Percentiles rank a stretch among this genome's conserved stretches.
Evolutionary conservation across 2,113 vertebrate genomes (phyloP).

Genomic region (Anolis sagrei): DNA sequence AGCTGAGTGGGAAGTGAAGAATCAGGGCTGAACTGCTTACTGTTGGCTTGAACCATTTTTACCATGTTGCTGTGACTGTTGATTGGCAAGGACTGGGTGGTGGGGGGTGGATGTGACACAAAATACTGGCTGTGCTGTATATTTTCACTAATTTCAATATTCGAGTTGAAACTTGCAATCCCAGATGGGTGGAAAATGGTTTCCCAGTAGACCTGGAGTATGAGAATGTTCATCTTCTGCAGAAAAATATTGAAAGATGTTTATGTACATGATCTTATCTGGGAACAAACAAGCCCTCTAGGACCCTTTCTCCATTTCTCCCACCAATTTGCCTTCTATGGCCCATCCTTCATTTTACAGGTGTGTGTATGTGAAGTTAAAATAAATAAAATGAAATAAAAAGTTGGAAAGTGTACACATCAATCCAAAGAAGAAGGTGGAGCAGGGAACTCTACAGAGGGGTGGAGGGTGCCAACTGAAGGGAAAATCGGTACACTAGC

Average conservation of each 20-base stretch:
- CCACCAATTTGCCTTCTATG: background rate
- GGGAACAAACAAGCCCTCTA: background rate
- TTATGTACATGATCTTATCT: background rate
- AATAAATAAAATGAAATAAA: background rate
- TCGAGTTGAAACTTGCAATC: background rate
- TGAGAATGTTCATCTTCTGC: background rate
- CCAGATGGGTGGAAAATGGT: background rate
- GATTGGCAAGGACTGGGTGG: background rate
- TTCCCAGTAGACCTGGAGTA: background rate
- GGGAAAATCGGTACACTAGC: background rate
- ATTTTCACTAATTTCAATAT: background rate
- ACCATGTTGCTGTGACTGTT: background rate
- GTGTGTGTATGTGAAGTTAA: background rate
- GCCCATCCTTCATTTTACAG: too few relatives aligned
- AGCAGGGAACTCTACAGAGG: background rate
- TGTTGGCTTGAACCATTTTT: constrained; percentile 40
- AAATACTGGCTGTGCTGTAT: background rate
- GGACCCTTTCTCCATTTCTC: background rate
- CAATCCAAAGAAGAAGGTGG: background rate
- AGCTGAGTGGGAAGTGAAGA: constrained; percentile 56
- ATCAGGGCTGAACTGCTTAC: constrained; percentile 38
- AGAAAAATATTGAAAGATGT: background rate
- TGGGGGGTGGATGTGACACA: background rate
- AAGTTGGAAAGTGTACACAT: background rate
- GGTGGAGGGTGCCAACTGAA: background rate